A percentile compares a stretch with the other conserved stretches of the same genome.
phyloP scores from a whole-genome alignment of 2,113 vertebrate genomes.

The Semicossyphus pulcher region DNA sequence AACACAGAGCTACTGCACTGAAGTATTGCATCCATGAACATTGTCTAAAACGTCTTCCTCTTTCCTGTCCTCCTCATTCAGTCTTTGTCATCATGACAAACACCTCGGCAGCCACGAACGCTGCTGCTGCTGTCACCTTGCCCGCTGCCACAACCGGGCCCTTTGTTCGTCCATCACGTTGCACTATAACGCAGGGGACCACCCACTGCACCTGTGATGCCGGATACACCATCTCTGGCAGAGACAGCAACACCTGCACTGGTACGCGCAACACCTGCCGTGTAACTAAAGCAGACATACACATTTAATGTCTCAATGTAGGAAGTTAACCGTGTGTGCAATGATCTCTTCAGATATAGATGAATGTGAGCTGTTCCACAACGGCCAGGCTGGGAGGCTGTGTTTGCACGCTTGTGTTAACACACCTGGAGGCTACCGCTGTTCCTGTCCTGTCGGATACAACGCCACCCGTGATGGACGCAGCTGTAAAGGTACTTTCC shows the following conservation, averaged over 20 bases:
- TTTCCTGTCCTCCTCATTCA: slow-evolving; percentile 43
- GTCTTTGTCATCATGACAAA: slow-evolving; percentile 81
- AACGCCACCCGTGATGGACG: slow-evolving; percentile 82
- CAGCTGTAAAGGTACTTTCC: slow-evolving; percentile 83
- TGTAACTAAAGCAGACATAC: not conserved
- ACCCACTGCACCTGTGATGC: slow-evolving; percentile 88
- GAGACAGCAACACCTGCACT: slow-evolving; percentile 82
- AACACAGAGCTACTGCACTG: not conserved
- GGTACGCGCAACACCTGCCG: slow-evolving; percentile 74
- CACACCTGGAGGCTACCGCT: slow-evolving; percentile 89
- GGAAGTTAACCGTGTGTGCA: slow-evolving; percentile 20
- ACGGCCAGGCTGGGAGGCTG: slow-evolving; percentile 80
- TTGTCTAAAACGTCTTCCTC: not conserved
- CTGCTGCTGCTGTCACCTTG: slow-evolving; percentile 67
- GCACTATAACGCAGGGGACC: slow-evolving; percentile 80
- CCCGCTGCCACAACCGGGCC: slow-evolving; percentile 76
- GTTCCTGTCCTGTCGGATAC: slow-evolving; percentile 88
- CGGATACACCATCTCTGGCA: slow-evolving; percentile 86
- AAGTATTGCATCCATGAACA: not conserved
- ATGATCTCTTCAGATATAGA: slow-evolving; percentile 86
- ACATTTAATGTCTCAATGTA: not conserved
- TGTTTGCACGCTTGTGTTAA: slow-evolving; percentile 89
- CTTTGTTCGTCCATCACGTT: slow-evolving; percentile 85
- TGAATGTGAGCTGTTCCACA: slow-evolving; percentile 90
- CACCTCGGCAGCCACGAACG: slow-evolving; percentile 65